Conservation (phyloP, 2,113 vertebrate genomes). For the Lontra canadensis region DNA sequence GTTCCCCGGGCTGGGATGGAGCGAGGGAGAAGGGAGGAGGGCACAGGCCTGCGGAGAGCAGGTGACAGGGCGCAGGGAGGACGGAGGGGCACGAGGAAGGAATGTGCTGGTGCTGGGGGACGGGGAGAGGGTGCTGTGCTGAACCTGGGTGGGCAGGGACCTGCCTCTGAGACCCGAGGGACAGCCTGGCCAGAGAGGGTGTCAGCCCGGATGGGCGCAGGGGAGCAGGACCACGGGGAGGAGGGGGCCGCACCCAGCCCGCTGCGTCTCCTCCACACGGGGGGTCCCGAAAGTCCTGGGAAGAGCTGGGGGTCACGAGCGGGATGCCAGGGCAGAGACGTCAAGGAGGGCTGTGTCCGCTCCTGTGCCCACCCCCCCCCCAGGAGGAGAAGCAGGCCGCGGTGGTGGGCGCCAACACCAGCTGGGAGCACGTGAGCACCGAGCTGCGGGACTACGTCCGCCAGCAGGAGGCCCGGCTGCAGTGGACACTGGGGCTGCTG, state of each 20-base stretch:
- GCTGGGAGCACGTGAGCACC: slow-evolving; percentile 71
- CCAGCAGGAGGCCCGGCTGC: slow-evolving; percentile 65
- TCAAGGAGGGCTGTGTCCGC: rapidly evolving
- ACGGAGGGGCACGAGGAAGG: background rate
- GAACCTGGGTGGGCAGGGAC: background rate
- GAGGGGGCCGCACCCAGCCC: background rate
- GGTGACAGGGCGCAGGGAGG: background rate
- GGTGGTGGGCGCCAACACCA: slow-evolving; percentile 69
- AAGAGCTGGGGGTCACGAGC: rapidly evolving
- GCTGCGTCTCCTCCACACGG: background rate
- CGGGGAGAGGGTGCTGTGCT: rapidly evolving
- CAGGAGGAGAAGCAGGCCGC: slow-evolving; percentile 80
- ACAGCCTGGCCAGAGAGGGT: background rate
- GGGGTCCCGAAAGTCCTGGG: background rate
- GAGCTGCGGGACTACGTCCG: slow-evolving; percentile 77
- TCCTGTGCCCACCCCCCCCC: rapidly evolving
- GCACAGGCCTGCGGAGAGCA: background rate
- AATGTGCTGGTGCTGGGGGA: rapidly evolving
- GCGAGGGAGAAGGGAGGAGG: background rate
- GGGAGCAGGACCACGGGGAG: background rate
- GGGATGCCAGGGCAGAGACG: rapidly evolving
- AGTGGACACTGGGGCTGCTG: slow-evolving; percentile 73
- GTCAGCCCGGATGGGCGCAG: background rate
- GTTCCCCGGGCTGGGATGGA: rapidly evolving
- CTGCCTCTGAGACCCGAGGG: background rate